Evolutionary conservation across 2,888 invertebrate genomes (phyloP), one percentile per base, ranked within the genome.

Genomic region (Keiferia lycopersicella): DNA sequence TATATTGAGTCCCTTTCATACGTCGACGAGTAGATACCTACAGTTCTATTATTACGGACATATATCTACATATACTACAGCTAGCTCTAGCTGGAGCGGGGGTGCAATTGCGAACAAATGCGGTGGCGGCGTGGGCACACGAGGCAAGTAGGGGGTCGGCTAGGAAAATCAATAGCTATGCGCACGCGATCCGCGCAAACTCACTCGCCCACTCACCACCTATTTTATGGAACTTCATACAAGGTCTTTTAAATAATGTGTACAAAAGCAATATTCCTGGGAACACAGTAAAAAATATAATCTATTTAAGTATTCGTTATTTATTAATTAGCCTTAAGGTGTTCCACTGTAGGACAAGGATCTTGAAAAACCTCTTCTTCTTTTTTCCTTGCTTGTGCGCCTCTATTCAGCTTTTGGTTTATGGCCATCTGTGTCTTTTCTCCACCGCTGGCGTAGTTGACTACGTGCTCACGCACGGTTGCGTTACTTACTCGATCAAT

Each of bases 101-200:
- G 57, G 51, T 38, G 10, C 10, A 58, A 38, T 22, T 4, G 48
- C 48, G 48, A 18, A 16, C 8, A 2, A 8, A 16, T 7, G 50
- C 20, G 50, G 50, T 20, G 50, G 51, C 51, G 41, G 53, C 58
- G 62, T 34, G 34, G 62, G 62, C 62, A 26, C 22, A 20, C 45
- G 45, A 45, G 45, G 45, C 45, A 22, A 20, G 53, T 30, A 14
- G 26, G 64, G 61, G 34, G 50, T 39, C 41, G 57, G 30, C 14
- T 48, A 22, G 26, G 22, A 66, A 66, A 53, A 66, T 66, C 65
- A 63, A 67, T 67, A 65, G 39, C 22, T 62, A 60, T 67, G 67
- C 67, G 67, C 67, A 67, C 67, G 67, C 67, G 67, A 65, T 65
- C 59, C 62, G 61, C 63, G 64, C 63, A 61, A 56, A 26, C 61